Percentiles rank a stretch among this genome's conserved stretches.
Evolutionary conservation across 2,888 invertebrate species (phyloP).

Genomic region (Mesochorus sp.): DNA sequence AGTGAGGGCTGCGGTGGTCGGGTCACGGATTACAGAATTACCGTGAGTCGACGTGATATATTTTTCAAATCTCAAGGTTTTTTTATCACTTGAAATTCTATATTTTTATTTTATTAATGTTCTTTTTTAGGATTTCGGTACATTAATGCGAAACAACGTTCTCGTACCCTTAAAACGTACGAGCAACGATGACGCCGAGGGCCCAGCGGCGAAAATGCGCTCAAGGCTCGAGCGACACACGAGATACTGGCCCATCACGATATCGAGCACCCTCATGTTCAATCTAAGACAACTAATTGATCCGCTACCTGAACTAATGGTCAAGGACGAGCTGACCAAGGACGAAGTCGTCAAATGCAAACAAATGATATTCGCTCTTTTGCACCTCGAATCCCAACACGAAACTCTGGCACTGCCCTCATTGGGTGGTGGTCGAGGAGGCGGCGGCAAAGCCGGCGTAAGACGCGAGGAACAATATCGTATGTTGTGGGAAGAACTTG

Average conservation of each 20-base stretch:
- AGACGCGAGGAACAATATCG: constrained; percentile 94
- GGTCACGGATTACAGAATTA: constrained; percentile 94
- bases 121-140: constrained; percentile 90
- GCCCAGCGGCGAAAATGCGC: constrained; percentile 86
- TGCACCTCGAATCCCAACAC: constrained; percentile 91
- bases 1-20: constrained; percentile 97
- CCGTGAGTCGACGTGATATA: constrained; percentile 74
- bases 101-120: constrained; percentile 17
- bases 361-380: constrained; percentile 91
- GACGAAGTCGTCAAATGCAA: constrained; percentile 94
- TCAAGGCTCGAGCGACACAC: constrained; percentile 90
- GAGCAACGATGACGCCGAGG: constrained; percentile 79
- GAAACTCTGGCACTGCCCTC: constrained; percentile 90
- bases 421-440: constrained; percentile 85
- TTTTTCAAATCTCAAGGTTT: not conserved
- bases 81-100: constrained; percentile 18
- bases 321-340: constrained; percentile 92
- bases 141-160: constrained; percentile 92
- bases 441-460: constrained; percentile 80
- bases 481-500: constrained; percentile 94
- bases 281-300: constrained; percentile 91
- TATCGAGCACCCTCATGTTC: constrained; percentile 94
- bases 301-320: constrained; percentile 90
- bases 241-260: constrained; percentile 94
- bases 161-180: constrained; percentile 87